These are phyloP conservation scores for Chaetorhynchus papuensis DNA, from an alignment of 2,113 vertebrate genomes.

Conservation along the genomic window DNA sequence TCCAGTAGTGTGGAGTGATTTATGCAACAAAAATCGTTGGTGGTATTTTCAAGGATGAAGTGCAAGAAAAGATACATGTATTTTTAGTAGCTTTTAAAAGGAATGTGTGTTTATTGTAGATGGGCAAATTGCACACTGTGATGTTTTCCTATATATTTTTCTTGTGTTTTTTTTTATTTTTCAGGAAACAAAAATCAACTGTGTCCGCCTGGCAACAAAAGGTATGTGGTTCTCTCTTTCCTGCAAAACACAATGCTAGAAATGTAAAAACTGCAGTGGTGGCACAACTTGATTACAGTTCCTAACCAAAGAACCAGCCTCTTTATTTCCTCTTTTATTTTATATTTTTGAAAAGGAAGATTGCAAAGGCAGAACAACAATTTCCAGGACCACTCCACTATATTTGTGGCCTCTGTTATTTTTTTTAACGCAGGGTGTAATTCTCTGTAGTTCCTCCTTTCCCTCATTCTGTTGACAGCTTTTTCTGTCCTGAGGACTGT, in stretches of 20 bases:
- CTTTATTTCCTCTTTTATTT: neutral
- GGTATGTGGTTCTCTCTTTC: constrained; percentile 77
- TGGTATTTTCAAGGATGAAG: neutral
- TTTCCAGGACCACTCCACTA: neutral
- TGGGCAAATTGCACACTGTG: neutral
- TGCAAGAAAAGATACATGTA: neutral
- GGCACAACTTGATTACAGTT: constrained; percentile 42
- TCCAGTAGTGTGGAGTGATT: neutral
- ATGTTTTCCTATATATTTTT: constrained; percentile 43
- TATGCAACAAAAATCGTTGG: neutral
- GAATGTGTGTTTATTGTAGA: neutral
- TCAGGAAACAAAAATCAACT: constrained; percentile 98
- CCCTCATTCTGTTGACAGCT: neutral
- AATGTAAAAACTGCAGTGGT: constrained; percentile 15
- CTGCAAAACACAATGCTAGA: neutral
- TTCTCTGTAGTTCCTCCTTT: neutral
- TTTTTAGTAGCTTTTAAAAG: neutral
- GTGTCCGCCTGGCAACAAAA: constrained; percentile 93
- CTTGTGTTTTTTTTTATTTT: constrained; percentile 56
- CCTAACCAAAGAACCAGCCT: neutral
- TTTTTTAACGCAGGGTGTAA: neutral
- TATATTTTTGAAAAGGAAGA: neutral
- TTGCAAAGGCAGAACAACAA: neutral
- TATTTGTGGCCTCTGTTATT: neutral
- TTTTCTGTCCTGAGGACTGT: neutral